A percentile compares a stretch with the other conserved stretches of the same genome.
Conservation (phyloP, 2,113 vertebrate species). For the Chaetura pelagica region DNA sequence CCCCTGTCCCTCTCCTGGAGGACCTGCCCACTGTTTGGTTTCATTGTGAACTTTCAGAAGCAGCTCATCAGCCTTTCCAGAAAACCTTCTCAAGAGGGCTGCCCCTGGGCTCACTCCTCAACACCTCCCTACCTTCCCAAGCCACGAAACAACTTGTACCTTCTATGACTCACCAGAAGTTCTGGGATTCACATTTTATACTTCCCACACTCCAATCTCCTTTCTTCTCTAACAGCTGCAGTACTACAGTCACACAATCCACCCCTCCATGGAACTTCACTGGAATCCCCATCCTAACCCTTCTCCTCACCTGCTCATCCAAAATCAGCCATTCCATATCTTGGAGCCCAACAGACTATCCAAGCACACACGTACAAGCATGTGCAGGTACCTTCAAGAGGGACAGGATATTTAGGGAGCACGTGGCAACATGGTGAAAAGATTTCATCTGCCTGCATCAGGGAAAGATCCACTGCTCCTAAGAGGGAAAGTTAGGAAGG, state of each 20-base stretch:
- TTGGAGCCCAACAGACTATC: neutral
- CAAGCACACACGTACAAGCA: neutral
- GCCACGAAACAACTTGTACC: neutral
- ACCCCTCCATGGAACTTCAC: neutral
- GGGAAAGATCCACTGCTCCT: neutral
- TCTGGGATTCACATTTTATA: neutral
- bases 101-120: neutral
- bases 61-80: neutral
- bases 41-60: neutral
- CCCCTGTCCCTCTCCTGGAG: neutral
- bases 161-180: neutral
- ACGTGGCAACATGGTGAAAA: neutral
- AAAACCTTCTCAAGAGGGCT: neutral
- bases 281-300: neutral
- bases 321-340: neutral
- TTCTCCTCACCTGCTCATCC: conserved; percentile 11
- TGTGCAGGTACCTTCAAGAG: neutral
- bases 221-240: neutral
- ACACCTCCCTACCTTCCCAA: neutral
- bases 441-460: neutral
- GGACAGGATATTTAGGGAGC: neutral
- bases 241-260: neutral
- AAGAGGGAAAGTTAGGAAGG: neutral
- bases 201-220: neutral
- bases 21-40: neutral